phyloP scores from a whole-genome alignment of 2,113 vertebrate genomes.

The Urocolius indicus region DNA sequence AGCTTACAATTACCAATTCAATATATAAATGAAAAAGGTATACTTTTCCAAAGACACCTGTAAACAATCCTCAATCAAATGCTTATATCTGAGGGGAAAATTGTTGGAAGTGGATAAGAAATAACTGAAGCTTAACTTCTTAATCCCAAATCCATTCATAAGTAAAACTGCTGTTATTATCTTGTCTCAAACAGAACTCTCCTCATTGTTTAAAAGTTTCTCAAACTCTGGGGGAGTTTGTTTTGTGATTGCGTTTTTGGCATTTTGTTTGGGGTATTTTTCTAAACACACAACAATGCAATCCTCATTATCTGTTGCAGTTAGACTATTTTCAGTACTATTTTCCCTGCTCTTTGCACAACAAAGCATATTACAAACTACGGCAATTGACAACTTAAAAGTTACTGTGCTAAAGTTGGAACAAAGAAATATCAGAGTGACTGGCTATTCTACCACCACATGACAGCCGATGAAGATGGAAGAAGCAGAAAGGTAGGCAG shows the following conservation, averaged over 20 bases:
- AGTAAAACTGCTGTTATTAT: background rate
- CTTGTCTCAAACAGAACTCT: background rate
- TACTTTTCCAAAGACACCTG: background rate
- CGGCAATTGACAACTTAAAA: fast-evolving
- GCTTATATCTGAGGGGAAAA: background rate
- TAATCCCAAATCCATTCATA: background rate
- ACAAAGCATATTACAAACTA: fast-evolving
- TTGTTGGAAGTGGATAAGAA: background rate
- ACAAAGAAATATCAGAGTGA: background rate
- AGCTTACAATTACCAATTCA: background rate
- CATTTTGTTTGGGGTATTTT: background rate
- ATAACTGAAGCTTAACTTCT: background rate
- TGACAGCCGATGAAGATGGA: fast-evolving
- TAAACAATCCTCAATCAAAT: background rate
- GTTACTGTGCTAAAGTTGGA: background rate
- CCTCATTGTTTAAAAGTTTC: background rate
- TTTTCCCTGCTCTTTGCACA: background rate
- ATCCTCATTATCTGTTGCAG: background rate
- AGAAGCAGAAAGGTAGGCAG: background rate
- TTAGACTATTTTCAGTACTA: background rate
- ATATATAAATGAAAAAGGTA: background rate
- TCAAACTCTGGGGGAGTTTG: background rate
- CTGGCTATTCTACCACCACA: background rate
- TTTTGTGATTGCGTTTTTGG: background rate
- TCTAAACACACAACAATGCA: background rate